Conservation (phyloP, 2,888 invertebrate genomes). For the Selenia dentaria region DNA sequence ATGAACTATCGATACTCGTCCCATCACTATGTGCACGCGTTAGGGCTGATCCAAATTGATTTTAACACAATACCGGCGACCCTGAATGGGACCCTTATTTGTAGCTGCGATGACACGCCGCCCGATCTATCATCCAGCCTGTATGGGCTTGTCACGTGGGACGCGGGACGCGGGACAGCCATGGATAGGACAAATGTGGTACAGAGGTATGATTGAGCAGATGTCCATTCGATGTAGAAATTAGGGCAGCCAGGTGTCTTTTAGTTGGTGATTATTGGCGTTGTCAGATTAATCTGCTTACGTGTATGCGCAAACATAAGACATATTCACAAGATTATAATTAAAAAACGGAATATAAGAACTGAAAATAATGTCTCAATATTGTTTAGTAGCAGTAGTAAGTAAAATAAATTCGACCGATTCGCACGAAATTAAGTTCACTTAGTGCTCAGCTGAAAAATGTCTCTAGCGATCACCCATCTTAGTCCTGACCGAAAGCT, state of each 20-base stretch:
- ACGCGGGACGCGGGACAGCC: conserved; percentile 4
- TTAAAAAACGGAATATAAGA: too few relatives aligned
- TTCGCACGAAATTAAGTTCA: too few relatives aligned
- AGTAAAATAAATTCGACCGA: too few relatives aligned
- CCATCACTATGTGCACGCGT: conserved; percentile 40
- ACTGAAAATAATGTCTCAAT: too few relatives aligned
- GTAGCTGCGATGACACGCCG: conserved; percentile 68
- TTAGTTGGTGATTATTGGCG: conserved; percentile 3
- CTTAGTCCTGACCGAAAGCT: too few relatives aligned
- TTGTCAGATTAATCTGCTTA: too few relatives aligned
- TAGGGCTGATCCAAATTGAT: conserved; percentile 82
- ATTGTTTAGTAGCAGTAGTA: too few relatives aligned
- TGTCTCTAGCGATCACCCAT: too few relatives aligned
- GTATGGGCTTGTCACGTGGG: conserved; percentile 22
- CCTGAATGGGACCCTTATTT: conserved; percentile 75
- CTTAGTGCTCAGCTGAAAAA: too few relatives aligned
- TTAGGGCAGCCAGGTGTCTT: conserved; percentile 12
- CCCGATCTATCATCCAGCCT: conserved; percentile 65
- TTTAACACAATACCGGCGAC: conserved; percentile 74
- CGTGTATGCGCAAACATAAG: too few relatives aligned
- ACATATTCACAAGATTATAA: too few relatives aligned
- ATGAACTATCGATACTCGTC: conserved; percentile 34
- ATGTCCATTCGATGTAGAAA: conserved; percentile 10
- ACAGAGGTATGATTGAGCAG: conserved; percentile 20
- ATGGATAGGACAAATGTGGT: conserved; percentile 13